Conservation (phyloP, 2,113 vertebrate genomes). For the Orientallactaga bullata region DNA sequence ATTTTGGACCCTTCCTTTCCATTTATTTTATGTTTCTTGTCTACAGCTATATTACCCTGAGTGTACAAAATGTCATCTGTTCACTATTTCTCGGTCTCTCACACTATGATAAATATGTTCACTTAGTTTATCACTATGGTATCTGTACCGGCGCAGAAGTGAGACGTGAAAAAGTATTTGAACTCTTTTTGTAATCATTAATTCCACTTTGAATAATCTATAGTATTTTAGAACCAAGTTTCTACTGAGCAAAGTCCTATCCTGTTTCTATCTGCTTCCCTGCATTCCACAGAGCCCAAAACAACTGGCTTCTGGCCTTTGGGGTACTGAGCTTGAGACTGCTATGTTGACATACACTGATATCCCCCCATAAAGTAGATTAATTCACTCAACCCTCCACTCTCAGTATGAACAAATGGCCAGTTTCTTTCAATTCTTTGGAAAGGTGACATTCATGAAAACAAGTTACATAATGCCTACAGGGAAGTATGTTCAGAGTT, state of each 20-base stretch:
- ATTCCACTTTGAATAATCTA: not conserved
- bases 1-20: not conserved
- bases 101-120: not conserved
- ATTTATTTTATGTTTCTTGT: not conserved
- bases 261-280: too few species aligned
- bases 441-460: not conserved
- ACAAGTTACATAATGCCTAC: not conserved
- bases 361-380: accelerated
- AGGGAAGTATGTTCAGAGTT: not conserved
- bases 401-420: not conserved
- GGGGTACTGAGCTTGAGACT: not conserved
- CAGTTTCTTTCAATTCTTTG: not conserved
- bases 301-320: not conserved
- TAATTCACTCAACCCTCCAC: not conserved
- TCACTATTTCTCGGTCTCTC: not conserved
- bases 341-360: not conserved
- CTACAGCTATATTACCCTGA: too few species aligned
- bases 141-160: not conserved
- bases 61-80: not conserved
- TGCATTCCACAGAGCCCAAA: not conserved
- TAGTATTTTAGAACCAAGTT: too few species aligned
- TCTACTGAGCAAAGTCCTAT: not conserved
- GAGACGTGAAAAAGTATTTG: not conserved
- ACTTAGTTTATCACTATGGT: not conserved
- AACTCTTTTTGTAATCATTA: not conserved